Base-by-base conservation (phyloP, 2,797 vertebrate species). In the Hybognathus amarus region DNA sequence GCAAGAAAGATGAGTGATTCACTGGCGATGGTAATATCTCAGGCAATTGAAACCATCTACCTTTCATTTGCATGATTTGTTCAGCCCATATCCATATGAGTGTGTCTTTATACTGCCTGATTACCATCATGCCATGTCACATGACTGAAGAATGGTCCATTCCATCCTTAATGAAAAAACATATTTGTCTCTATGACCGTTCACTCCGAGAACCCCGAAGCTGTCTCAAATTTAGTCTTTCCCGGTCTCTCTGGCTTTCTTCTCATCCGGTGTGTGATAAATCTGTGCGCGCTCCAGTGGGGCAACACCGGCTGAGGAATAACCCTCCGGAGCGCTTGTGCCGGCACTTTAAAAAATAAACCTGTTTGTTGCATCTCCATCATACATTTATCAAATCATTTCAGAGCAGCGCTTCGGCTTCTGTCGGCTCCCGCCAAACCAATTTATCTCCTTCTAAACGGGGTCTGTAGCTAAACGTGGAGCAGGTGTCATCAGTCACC, bases 361-460 rank as follows among this genome's bases (percentile, higher is more conserved):
- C 85, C 87, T 87, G 89, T 96, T 96, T 95, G 95, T 95, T 92
- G 89, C 95, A 93, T 94, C 93, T 95, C 91, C 92, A 94, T 94
- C 93, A 95, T 94, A 93, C 95, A 96, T 96, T 96, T 95, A 95
- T 96, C 95, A 96, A 94, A 94, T 94, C 87, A 92, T 95, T 95
- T 95, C 92, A 92, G 91, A 93, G 92, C 92, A 91, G 92, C 93
- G 92, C 94, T 93, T 94, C 94, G 95, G 92, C 95, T 92, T 93
- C 82, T 90, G 85, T 93, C 54, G 86, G 71, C 94, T 95, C 94
- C 93, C 93, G 85, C 82, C 94, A 94, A 95, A 94, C 95, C 96
- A 95, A 95, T 96, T 96, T 95, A 95, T 96, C 95, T 96, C 94
- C 94, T 95, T 95, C 93, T 94, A 95, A 96, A 94, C 95, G 8